Evolutionary conservation across 2,797 vertebrate genomes (phyloP).

Genomic region (Ceryle rudis): DNA sequence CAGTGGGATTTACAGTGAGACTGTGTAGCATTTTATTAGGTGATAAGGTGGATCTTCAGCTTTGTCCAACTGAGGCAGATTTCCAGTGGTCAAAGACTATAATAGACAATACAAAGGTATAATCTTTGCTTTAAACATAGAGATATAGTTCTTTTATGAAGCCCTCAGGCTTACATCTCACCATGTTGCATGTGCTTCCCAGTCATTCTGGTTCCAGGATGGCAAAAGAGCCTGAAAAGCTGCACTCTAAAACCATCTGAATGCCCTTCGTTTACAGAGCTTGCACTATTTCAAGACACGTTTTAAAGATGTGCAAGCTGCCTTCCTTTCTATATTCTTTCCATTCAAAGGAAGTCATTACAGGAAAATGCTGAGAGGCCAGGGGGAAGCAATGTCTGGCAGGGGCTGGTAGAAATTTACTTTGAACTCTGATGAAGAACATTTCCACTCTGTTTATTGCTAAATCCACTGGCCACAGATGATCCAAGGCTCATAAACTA

Average conservation of each 20-base stretch:
- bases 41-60: not conserved
- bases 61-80: not conserved
- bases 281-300: not conserved
- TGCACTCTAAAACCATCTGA: not conserved
- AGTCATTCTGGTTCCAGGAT: not conserved
- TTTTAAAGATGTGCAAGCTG: slow-evolving; percentile 67
- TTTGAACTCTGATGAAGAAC: slow-evolving; percentile 66
- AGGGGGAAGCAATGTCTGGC: not conserved
- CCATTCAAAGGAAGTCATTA: slow-evolving; percentile 64
- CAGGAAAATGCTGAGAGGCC: slow-evolving; percentile 12
- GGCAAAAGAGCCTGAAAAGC: not conserved
- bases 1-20: not conserved
- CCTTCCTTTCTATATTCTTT: slow-evolving; percentile 65
- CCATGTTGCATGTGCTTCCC: not conserved
- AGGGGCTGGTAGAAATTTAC: slow-evolving; percentile 16
- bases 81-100: not conserved
- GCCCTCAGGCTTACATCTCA: not conserved
- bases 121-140: not conserved
- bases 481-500: slow-evolving; percentile 61
- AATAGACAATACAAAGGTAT: not conserved
- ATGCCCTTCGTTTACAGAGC: not conserved
- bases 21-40: slow-evolving; percentile 15
- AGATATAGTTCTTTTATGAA: not conserved
- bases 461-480: slow-evolving; percentile 53
- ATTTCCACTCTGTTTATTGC: slow-evolving; percentile 61